Base-by-base conservation (phyloP, 2,888 invertebrate genomes). In the Lycaena phlaeas region DNA sequence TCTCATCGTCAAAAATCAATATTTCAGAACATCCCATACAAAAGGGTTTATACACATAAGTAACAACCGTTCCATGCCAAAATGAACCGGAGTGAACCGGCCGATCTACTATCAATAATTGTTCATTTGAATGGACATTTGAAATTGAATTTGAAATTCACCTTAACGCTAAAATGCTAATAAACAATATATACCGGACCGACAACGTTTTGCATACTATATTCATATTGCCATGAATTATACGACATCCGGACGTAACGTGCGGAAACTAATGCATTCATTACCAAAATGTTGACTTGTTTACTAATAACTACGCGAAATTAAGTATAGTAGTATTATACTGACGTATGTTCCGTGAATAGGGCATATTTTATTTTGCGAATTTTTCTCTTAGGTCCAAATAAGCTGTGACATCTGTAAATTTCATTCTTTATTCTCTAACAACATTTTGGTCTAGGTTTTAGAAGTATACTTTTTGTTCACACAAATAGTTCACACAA, bases 261-360 rank as follows among this genome's bases (percentile, higher is more conserved):
- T 12, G 15, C 31, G 39, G 30, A 40, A 40, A 17, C 39, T 26
- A 31, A 40, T 40, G 39, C 39, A 40, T 40, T 40, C 26, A 40
- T 40, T 40, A 31, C 30, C 26, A 14, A 26, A 40, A 27, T 40
- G 39, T 40, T 26, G 26, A 26, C 39, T 40, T 40, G 39, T 40
- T 40, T 40, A 40, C 25, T 31, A 40, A 40, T 40, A 40, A 26
- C 34, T 10, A 17, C 22, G 12, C 18, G 11, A 34, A 34, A 17
- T 34, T 34, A 34, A 34, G 17, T 30, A 30, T 15, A 15, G 15
- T 10, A 30, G n/a, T 30, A 15, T 30, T 29, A n/a, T n/a, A n/a
- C n/a, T n/a, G n/a, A n/a, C n/a, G n/a, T n/a, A n/a, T n/a, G n/a
- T n/a, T n/a, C n/a, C n/a, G n/a, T n/a, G n/a, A n/a, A n/a, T n/a